Evolutionary conservation across 2,113 vertebrate genomes (phyloP).

Genomic region (Sorex fumeus): DNA sequence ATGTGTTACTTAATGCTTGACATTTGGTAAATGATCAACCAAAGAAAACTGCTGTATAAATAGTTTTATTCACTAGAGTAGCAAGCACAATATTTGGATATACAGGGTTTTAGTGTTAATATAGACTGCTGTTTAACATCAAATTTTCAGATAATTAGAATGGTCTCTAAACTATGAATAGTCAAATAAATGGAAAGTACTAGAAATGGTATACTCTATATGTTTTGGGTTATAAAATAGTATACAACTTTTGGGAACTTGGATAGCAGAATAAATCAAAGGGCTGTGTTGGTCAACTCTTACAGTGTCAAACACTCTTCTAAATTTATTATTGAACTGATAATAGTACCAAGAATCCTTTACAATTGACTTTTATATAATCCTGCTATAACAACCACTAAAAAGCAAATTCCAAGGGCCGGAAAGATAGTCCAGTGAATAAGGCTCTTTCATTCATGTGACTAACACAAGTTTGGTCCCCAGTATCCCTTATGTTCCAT

Average conservation of each 20-base stretch:
- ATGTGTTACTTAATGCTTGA: constrained; percentile 24
- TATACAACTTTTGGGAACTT: background rate
- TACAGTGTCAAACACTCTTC: background rate
- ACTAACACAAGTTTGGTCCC: no score
- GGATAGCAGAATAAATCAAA: background rate
- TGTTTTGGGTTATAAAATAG: background rate
- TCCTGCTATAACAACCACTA: background rate
- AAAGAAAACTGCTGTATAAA: constrained; percentile 35
- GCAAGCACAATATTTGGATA: background rate
- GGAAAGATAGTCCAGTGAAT: no score
- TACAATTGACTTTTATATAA: constrained; percentile 3
- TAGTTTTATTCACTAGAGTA: constrained; percentile 35
- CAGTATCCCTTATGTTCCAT: no score
- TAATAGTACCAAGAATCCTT: background rate
- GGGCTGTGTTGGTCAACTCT: background rate
- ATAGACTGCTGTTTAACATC: background rate
- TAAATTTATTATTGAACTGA: constrained; percentile 37
- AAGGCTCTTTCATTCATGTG: no score
- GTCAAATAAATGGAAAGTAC: constrained; percentile 30
- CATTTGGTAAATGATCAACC: constrained; percentile 3
- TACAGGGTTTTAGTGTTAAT: background rate
- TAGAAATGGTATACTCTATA: background rate
- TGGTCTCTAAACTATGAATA: background rate
- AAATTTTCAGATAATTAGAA: constrained; percentile 40
- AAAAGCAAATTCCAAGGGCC: background rate